These are phyloP conservation scores for Megalopta genalis DNA, from an alignment of 1,140 invertebrate species.

Conservation along the genomic window DNA sequence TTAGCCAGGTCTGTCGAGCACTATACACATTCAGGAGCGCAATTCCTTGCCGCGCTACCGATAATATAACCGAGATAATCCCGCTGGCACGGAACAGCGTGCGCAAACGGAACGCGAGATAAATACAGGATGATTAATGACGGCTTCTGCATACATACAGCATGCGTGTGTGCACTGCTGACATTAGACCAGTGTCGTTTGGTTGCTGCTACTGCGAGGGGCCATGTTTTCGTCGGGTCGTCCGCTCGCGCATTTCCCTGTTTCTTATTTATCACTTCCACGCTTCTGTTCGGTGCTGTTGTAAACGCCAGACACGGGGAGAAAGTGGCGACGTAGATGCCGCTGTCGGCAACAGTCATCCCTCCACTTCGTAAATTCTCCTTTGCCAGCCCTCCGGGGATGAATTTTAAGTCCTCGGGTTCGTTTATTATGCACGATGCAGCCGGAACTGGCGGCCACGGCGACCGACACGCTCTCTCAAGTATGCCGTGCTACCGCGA, in stretches of 20 bases:
- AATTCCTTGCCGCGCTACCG: neutral
- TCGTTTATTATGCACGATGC: neutral
- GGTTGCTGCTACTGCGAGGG: neutral
- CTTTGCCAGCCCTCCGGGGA: neutral
- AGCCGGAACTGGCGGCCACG: neutral
- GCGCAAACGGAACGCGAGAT: slow-evolving; percentile 14
- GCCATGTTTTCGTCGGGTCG: neutral
- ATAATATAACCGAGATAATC: slow-evolving; percentile 7
- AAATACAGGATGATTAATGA: slow-evolving; percentile 5
- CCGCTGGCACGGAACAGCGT: neutral
- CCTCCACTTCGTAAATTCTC: neutral
- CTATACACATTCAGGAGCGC: too few relatives aligned
- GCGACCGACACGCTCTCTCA: too few relatives aligned
- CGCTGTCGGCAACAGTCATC: neutral
- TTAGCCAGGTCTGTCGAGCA: too few relatives aligned
- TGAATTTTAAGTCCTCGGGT: neutral
- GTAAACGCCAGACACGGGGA: too few relatives aligned
- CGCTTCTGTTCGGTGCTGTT: too few relatives aligned
- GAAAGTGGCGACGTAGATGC: too few relatives aligned
- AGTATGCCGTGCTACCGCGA: too few relatives aligned
- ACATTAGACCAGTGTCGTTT: slow-evolving; percentile 10
- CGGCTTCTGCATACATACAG: neutral
- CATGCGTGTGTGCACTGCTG: neutral
- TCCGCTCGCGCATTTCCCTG: neutral
- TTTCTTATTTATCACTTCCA: neutral